These are phyloP conservation scores for Crossoptilon crossoptilon DNA, from an alignment of 2,797 vertebrate genomes.

Conservation along the genomic window DNA sequence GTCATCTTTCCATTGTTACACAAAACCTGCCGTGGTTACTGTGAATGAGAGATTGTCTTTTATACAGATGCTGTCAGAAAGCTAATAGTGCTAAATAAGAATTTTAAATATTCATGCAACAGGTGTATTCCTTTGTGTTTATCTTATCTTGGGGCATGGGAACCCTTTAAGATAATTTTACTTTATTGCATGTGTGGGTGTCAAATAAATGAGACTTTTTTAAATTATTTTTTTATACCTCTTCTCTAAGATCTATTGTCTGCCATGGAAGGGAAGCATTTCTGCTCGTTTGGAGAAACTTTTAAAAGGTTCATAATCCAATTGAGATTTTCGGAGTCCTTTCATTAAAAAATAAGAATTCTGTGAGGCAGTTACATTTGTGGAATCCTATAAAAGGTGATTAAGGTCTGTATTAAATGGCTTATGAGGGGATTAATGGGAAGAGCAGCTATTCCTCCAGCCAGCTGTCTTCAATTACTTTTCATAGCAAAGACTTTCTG, in stretches of 20 bases:
- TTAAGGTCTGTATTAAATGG: constrained; percentile 12
- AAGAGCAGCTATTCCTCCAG: not conserved
- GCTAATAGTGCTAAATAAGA: not conserved
- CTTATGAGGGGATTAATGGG: not conserved
- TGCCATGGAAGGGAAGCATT: not conserved
- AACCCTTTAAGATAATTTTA: not conserved
- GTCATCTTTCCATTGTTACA: not conserved
- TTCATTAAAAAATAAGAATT: not conserved
- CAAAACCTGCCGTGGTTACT: not conserved
- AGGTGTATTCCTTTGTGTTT: not conserved
- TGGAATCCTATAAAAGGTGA: not conserved
- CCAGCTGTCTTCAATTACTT: not conserved
- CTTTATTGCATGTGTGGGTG: not conserved
- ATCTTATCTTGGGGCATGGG: not conserved
- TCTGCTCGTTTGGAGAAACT: not conserved
- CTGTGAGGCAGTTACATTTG: not conserved
- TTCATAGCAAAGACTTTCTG: not conserved
- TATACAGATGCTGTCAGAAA: not conserved
- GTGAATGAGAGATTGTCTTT: not conserved
- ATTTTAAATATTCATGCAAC: not conserved
- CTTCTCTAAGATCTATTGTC: not conserved
- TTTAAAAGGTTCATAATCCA: not conserved
- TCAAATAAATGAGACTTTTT: not conserved
- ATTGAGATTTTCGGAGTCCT: not conserved
- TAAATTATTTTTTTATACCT: not conserved